Conservation (phyloP, 2,113 vertebrate species). For the Scytalopus superciliaris region DNA sequence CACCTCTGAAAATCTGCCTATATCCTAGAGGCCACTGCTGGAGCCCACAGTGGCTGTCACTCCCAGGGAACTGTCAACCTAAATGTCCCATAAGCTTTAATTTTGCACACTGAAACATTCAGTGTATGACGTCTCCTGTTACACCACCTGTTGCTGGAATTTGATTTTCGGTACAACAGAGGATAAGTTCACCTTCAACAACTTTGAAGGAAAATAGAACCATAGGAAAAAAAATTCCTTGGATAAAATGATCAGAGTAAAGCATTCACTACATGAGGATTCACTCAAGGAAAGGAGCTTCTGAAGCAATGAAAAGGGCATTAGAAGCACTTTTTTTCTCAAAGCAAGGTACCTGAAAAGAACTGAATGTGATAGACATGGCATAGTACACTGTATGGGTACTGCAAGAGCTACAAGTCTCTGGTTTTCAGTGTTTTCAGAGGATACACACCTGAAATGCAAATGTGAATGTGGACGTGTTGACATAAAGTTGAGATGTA, state of each 20-base stretch:
- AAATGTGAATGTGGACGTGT: neutral
- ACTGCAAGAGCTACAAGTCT: neutral
- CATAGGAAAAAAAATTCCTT: neutral
- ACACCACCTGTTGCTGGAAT: neutral
- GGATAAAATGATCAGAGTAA: neutral
- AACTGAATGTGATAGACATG: neutral
- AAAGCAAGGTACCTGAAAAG: neutral
- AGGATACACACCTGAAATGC: neutral
- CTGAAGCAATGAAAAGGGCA: neutral
- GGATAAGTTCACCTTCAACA: neutral
- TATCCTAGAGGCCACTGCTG: neutral
- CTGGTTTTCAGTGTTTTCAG: neutral
- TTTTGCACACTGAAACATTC: neutral
- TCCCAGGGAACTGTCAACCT: neutral
- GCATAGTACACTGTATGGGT: neutral
- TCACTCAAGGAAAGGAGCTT: neutral
- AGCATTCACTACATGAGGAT: neutral
- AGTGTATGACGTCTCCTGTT: neutral
- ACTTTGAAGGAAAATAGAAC: neutral
- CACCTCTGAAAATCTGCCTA: neutral
- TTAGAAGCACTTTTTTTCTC: neutral
- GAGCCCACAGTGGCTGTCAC: neutral
- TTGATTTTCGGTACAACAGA: neutral
- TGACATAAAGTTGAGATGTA: neutral
- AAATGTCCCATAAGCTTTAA: neutral